A percentile compares a stretch with the other conserved stretches of the same genome.
Evolutionary conservation across 2,888 invertebrate species (phyloP).

Genomic region (Ceratothoa steindachneri): DNA sequence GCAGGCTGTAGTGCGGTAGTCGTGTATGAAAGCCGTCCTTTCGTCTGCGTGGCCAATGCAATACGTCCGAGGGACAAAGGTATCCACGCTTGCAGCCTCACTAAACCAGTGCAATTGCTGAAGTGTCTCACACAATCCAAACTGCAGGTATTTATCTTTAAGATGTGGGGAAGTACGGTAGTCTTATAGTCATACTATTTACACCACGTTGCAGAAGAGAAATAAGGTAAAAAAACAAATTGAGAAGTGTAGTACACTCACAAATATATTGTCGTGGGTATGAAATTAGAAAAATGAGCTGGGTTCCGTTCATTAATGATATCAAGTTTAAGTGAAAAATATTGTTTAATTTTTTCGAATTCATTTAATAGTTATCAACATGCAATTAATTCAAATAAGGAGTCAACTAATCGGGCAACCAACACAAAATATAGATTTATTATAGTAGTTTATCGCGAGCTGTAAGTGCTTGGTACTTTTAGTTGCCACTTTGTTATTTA

Average conservation of each 20-base stretch:
- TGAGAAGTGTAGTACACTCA: not conserved
- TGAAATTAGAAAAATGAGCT: too few species aligned
- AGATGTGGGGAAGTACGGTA: not conserved
- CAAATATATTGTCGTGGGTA: not conserved
- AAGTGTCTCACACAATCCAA: slow-evolving; percentile 40
- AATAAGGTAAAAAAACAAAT: not conserved
- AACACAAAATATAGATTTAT: too few species aligned
- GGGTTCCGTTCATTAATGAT: too few species aligned
- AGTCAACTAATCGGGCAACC: too few species aligned
- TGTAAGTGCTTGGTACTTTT: too few species aligned
- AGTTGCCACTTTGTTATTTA: too few species aligned
- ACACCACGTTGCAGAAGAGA: too few species aligned
- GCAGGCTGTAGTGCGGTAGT: slow-evolving; percentile 84
- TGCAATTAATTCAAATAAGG: too few species aligned
- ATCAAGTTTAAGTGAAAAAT: too few species aligned
- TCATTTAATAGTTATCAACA: too few species aligned
- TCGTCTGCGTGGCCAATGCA: slow-evolving; percentile 46
- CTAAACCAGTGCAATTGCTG: slow-evolving; percentile 48
- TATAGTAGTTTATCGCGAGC: too few species aligned
- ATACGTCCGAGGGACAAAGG: slow-evolving; percentile 43
- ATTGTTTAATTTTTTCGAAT: too few species aligned
- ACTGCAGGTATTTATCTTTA: slow-evolving; percentile 16
- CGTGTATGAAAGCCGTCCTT: slow-evolving; percentile 52
- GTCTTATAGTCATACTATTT: not conserved
- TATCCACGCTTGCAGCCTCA: slow-evolving; percentile 37